These are phyloP conservation scores for Syritta pipiens DNA, from an alignment of 2,888 invertebrate genomes.

Conservation along the genomic window DNA sequence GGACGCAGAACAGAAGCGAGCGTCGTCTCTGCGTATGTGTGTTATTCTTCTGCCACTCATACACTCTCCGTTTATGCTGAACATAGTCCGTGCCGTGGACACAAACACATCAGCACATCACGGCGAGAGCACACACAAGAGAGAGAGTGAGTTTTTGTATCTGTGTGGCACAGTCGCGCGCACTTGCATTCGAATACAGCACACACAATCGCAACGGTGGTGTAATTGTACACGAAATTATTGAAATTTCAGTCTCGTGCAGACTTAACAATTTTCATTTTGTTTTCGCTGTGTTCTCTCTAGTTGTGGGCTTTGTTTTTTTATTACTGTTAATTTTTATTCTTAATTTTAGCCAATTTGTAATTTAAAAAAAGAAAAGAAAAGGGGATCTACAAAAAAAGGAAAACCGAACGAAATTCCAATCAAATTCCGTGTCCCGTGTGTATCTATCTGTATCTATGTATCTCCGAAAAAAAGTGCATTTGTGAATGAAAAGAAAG, in stretches of 20 bases:
- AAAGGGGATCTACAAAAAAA: neutral
- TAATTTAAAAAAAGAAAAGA: neutral
- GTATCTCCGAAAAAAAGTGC: conserved; percentile 9
- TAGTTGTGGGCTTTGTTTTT: conserved; percentile 30
- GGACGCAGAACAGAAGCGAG: neutral
- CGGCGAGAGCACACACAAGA: neutral
- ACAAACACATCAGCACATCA: too few relatives aligned
- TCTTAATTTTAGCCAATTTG: conserved; percentile 10
- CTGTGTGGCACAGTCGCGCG: conserved; percentile 15
- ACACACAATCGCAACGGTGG: conserved; percentile 41
- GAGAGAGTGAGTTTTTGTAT: neutral
- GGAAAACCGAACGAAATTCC: neutral
- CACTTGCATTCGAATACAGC: conserved; percentile 19
- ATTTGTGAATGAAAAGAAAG: conserved; percentile 14
- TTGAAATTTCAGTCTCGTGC: conserved; percentile 64
- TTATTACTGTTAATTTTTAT: neutral
- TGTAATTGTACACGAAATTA: conserved; percentile 46
- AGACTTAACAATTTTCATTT: conserved; percentile 50
- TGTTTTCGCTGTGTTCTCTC: conserved; percentile 40
- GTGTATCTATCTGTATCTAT: conserved; percentile 25
- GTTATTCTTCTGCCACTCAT: neutral
- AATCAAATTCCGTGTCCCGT: conserved; percentile 6
- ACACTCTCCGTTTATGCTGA: neutral
- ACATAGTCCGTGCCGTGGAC: neutral
- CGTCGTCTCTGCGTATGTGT: neutral